These are phyloP conservation scores for Campylomormyrus tamandua DNA, from an alignment of 2,113 vertebrate genomes.

Conservation along the genomic window DNA sequence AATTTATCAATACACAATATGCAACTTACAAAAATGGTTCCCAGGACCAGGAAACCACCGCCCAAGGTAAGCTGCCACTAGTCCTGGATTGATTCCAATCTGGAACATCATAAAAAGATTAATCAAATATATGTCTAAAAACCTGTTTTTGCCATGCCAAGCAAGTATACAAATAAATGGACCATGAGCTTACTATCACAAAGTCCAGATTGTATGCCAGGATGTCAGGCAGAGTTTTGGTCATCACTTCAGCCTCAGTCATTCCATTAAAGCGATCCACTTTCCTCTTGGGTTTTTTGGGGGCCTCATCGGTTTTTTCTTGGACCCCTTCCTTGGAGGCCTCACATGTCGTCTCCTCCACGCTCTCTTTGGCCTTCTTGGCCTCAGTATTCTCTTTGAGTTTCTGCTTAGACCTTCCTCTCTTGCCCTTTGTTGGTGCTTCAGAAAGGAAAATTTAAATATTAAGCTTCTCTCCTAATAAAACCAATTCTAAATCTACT, in stretches of 20 bases:
- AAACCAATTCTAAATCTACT: background rate
- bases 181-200: conserved; percentile 78
- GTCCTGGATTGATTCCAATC: conserved; percentile 97
- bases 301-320: conserved; percentile 72
- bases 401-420: conserved; percentile 64
- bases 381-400: conserved; percentile 54
- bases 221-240: conserved; percentile 89
- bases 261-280: conserved; percentile 93
- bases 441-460: conserved; percentile 26
- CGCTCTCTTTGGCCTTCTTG: conserved; percentile 72
- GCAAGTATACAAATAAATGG: background rate
- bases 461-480: background rate
- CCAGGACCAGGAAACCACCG: conserved; percentile 97
- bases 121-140: background rate
- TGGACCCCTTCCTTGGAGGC: conserved; percentile 59
- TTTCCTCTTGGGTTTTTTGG: conserved; percentile 84
- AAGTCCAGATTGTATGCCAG: conserved; percentile 90
- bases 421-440: conserved; percentile 68
- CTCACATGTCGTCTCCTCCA: conserved; percentile 54
- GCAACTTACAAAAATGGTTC: conserved; percentile 94
- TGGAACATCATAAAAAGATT: conserved; percentile 31
- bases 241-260: conserved; percentile 85
- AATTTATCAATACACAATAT: background rate
- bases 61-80: conserved; percentile 94
- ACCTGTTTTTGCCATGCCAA: background rate